phyloP scores from a whole-genome alignment of 2,888 invertebrate species.

The Leptura quadrifasciata region DNA sequence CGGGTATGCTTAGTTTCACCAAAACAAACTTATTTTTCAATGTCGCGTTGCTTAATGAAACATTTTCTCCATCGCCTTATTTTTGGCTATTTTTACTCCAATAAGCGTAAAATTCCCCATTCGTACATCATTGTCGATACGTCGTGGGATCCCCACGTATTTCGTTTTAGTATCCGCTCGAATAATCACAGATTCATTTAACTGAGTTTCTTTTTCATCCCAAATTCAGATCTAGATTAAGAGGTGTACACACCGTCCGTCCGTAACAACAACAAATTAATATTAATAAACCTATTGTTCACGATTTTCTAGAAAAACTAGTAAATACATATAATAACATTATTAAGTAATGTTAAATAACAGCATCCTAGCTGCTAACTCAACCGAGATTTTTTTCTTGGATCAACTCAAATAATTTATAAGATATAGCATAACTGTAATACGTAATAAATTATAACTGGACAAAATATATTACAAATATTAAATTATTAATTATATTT shows the following conservation, averaged over 20 bases:
- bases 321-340: slow-evolving; percentile 1
- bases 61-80: too few relatives aligned
- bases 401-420: slow-evolving; percentile 5
- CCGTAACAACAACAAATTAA: slow-evolving; percentile 26
- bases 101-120: too few relatives aligned
- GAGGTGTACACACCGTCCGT: slow-evolving; percentile 18
- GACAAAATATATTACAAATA: not conserved
- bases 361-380: not conserved
- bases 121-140: not conserved
- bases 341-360: slow-evolving; percentile 22
- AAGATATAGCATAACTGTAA: slow-evolving; percentile 6
- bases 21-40: too few relatives aligned
- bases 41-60: too few relatives aligned
- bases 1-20: too few relatives aligned
- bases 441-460: slow-evolving; percentile 7
- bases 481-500: not conserved
- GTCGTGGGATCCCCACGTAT: not conserved
- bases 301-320: slow-evolving; percentile 14
- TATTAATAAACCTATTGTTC: slow-evolving; percentile 15
- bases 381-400: slow-evolving; percentile 18
- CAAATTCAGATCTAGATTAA: slow-evolving; percentile 28
- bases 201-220: slow-evolving; percentile 23
- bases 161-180: not conserved
- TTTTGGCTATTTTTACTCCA: too few relatives aligned
- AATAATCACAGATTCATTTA: not conserved